phyloP scores from a whole-genome alignment of 2,113 vertebrate genomes.

The Dunckerocampus dactyliophorus region DNA sequence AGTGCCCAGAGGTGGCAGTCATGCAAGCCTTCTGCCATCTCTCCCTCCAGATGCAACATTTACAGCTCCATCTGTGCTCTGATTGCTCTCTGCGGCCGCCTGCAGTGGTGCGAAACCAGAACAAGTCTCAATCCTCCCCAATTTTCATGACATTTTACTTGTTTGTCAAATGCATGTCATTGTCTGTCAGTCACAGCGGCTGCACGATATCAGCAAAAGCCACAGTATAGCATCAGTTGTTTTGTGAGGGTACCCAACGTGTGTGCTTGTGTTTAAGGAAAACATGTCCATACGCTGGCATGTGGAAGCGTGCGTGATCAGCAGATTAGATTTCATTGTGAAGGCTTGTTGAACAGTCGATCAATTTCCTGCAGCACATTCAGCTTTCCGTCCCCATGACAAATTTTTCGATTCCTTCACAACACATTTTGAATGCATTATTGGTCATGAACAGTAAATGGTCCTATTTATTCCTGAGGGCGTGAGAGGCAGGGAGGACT shows the following conservation, averaged over 20 bases:
- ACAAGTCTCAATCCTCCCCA: neutral
- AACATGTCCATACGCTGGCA: neutral
- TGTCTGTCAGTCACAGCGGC: neutral
- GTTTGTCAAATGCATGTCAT: conserved; percentile 10
- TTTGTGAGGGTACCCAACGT: neutral
- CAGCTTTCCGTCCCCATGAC: conserved; percentile 56
- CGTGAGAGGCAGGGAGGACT: too few species aligned
- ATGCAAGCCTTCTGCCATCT: conserved; percentile 40
- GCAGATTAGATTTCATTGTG: conserved; percentile 44
- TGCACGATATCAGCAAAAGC: neutral
- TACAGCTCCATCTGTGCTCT: conserved; percentile 54
- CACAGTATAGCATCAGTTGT: neutral
- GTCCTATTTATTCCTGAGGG: conserved; percentile 33
- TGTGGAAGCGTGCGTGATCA: conserved; percentile 8
- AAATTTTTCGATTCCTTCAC: conserved; percentile 68
- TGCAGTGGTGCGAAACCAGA: conserved; percentile 21
- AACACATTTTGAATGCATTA: conserved; percentile 67
- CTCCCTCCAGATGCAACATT: conserved; percentile 50
- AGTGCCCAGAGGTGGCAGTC: conserved; percentile 45
- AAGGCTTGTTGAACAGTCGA: conserved; percentile 53
- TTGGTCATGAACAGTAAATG: conserved; percentile 63
- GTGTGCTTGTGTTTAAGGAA: neutral
- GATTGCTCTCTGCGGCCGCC: conserved; percentile 35
- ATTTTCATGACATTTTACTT: conserved; percentile 9
- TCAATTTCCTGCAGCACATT: conserved; percentile 56